Evolutionary conservation across 2,113 vertebrate genomes (phyloP).

Genomic region (Cephalopterus ornatus): DNA sequence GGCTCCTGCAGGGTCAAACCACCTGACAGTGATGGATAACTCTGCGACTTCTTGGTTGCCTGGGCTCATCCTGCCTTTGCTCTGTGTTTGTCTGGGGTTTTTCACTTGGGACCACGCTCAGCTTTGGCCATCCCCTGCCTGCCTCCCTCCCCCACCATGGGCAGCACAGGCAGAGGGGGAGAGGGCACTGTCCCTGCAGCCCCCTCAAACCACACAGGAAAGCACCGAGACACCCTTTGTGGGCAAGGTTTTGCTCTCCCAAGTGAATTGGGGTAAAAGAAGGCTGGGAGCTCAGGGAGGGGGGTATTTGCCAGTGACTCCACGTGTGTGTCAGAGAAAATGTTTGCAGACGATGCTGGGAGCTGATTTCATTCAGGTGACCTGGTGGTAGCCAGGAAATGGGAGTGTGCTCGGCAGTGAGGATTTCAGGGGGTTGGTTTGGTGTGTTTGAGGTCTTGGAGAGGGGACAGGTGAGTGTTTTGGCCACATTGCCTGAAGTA

Average conservation of each 20-base stretch:
- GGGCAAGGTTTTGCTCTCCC: neutral
- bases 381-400: neutral
- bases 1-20: conserved; percentile 12
- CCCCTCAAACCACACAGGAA: neutral
- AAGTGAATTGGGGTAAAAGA: neutral
- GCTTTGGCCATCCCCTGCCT: neutral
- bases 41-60: conserved; percentile 6
- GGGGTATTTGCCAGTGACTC: neutral
- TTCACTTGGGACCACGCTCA: conserved; percentile 39
- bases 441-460: neutral
- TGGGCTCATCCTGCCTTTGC: conserved; percentile 57
- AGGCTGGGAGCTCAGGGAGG: accelerated
- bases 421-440: neutral
- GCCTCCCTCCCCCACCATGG: neutral
- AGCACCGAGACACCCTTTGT: neutral
- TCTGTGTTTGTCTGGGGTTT: conserved; percentile 48
- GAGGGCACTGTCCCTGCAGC: neutral
- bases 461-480: neutral
- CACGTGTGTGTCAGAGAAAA: neutral
- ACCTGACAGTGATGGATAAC: conserved; percentile 67
- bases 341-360: accelerated
- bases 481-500: neutral
- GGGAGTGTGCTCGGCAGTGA: neutral
- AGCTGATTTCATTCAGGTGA: neutral
- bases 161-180: neutral